Conservation (phyloP, 2,888 invertebrate species). For the Gisinianus flammeolus region DNA sequence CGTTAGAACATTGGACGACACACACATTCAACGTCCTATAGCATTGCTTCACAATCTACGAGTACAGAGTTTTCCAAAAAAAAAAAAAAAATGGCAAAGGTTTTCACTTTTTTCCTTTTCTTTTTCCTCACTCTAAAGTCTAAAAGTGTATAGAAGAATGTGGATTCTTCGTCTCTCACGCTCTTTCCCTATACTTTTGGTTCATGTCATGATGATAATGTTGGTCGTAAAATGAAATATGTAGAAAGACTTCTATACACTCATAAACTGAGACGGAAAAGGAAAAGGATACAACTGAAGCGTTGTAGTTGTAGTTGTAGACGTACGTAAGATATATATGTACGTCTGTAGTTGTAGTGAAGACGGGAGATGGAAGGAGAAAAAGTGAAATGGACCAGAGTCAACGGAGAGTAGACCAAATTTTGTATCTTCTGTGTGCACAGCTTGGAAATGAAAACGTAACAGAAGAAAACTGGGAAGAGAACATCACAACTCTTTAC, state of each 20-base stretch:
- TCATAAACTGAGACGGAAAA: neutral
- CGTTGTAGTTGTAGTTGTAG: too few species aligned
- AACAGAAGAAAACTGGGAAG: neutral
- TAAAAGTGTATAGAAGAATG: too few species aligned
- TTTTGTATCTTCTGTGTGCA: neutral
- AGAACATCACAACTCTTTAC: neutral
- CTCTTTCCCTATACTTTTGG: neutral
- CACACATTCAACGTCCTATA: neutral
- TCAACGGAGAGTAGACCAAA: too few species aligned
- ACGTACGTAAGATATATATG: neutral
- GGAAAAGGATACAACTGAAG: too few species aligned
- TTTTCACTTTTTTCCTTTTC: neutral
- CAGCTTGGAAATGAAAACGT: neutral
- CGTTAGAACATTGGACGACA: too few species aligned
- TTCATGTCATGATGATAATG: slow-evolving; percentile 38
- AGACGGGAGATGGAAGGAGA: neutral
- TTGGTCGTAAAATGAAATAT: slow-evolving; percentile 32
- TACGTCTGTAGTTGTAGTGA: neutral
- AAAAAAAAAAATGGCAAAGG: too few species aligned
- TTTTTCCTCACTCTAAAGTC: too few species aligned
- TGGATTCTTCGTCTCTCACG: neutral
- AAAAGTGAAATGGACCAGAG: neutral
- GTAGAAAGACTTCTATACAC: slow-evolving; percentile 6
- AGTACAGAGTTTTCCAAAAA: too few species aligned
- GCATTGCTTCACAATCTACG: too few species aligned